Evolutionary conservation across 2,888 invertebrate genomes (phyloP).

Genomic region (Pharmacophagus antenor): DNA sequence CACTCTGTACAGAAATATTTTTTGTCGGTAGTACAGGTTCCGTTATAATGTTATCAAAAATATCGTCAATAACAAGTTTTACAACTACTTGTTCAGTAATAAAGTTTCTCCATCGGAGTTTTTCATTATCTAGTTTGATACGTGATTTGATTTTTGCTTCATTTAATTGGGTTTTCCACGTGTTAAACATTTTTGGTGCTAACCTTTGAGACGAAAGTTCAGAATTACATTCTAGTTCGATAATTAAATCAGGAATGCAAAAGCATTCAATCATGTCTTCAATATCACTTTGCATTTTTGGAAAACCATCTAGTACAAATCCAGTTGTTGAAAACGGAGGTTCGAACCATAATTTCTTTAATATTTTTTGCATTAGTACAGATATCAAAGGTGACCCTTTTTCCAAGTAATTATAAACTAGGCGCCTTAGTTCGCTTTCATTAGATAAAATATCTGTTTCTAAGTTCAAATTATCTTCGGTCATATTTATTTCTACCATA

Average conservation of each 20-base stretch:
- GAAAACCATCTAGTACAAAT: conserved; percentile 83
- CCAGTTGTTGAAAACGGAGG: conserved; percentile 72
- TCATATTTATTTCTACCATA: conserved; percentile 57
- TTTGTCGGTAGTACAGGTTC: conserved; percentile 36
- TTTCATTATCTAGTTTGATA: conserved; percentile 45
- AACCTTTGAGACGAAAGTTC: conserved; percentile 57
- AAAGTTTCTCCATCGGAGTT: conserved; percentile 51
- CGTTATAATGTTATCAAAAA: conserved; percentile 45
- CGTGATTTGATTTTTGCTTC: conserved; percentile 55
- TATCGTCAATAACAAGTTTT: conserved; percentile 56
- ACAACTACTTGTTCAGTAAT: conserved; percentile 54
- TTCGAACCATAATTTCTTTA: conserved; percentile 76
- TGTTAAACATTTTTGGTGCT: conserved; percentile 51
- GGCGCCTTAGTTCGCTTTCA: conserved; percentile 59
- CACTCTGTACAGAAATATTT: conserved; percentile 52
- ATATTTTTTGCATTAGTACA: conserved; percentile 61
- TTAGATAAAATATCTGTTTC: conserved; percentile 55
- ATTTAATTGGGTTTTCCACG: conserved; percentile 63
- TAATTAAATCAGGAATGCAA: conserved; percentile 81
- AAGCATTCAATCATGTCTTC: conserved; percentile 72
- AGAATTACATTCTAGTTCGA: conserved; percentile 67
- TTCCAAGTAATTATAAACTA: conserved; percentile 73
- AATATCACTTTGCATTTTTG: conserved; percentile 77
- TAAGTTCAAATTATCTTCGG: conserved; percentile 58
- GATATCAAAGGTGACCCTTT: conserved; percentile 68